Conservation (phyloP, 2,797 vertebrate genomes). For the Mallotus villosus region DNA sequence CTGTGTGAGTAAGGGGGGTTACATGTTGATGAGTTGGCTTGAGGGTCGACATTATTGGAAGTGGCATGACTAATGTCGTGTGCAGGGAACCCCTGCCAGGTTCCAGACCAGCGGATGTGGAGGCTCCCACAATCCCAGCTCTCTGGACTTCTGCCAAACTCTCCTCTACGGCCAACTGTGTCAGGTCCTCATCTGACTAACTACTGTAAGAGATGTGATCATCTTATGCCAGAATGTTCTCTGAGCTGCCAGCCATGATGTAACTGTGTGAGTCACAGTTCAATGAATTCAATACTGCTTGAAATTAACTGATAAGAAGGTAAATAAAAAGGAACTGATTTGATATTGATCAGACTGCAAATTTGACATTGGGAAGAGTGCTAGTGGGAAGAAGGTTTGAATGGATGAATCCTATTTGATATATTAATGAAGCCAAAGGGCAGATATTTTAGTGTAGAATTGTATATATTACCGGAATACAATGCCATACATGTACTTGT, state of each 20-base stretch:
- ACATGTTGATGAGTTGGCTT: neutral
- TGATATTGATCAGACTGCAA: neutral
- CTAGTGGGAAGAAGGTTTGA: no score
- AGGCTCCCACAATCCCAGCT: constrained; percentile 5
- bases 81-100: neutral
- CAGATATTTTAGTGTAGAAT: no score
- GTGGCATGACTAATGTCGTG: neutral
- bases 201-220: constrained; percentile 81
- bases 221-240: constrained; percentile 62
- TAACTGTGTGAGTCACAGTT: constrained; percentile 4
- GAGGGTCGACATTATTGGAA: neutral
- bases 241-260: constrained; percentile 34
- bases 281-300: neutral
- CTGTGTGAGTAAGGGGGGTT: neutral
- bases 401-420: no score
- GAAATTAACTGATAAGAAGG: no score
- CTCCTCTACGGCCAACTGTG: constrained; percentile 83
- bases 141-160: constrained; percentile 66
- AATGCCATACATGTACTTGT: no score
- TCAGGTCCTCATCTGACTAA: constrained; percentile 80
- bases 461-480: no score
- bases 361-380: no score
- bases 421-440: no score
- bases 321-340: neutral
- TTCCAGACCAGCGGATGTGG: constrained; percentile 3